phyloP scores from a whole-genome alignment of 2,113 vertebrate species.

The Phodopus roborovskii region DNA sequence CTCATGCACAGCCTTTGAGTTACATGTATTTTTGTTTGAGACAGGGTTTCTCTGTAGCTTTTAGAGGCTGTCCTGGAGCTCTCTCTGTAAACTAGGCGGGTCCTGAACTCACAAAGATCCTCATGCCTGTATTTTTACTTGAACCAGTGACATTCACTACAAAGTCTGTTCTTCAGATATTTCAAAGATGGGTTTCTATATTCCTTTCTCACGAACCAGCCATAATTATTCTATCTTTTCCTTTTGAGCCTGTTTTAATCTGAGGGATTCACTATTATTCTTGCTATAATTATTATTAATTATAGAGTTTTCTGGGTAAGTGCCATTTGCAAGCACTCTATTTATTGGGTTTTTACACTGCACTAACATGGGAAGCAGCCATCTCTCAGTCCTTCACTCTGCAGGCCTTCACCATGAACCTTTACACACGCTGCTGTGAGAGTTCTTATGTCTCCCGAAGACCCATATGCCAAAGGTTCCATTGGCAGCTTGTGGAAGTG shows the following conservation, averaged over 20 bases:
- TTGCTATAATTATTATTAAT: not conserved
- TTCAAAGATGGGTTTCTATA: not conserved
- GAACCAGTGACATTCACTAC: constrained; percentile 12
- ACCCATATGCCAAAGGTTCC: too few relatives aligned
- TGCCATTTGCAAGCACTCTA: constrained; percentile 45
- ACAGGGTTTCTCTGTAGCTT: too few relatives aligned
- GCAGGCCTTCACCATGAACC: not conserved
- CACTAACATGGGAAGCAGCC: not conserved
- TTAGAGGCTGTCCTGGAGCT: too few relatives aligned
- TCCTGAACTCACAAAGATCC: too few relatives aligned
- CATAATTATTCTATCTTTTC: not conserved
- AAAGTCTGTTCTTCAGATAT: not conserved
- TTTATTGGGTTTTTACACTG: not conserved
- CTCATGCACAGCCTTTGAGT: not conserved
- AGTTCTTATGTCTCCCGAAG: not conserved
- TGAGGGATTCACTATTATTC: not conserved
- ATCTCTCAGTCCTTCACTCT: not conserved
- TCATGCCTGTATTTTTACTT: not conserved
- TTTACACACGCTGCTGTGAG: not conserved
- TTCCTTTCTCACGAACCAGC: not conserved
- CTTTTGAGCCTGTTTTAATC: not conserved
- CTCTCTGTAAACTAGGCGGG: too few relatives aligned
- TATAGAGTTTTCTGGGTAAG: not conserved
- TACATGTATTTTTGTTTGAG: not conserved
- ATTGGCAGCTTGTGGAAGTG: not conserved